Base-by-base conservation (phyloP, 1,140 invertebrate species). In the Drosophila bocqueti region DNA sequence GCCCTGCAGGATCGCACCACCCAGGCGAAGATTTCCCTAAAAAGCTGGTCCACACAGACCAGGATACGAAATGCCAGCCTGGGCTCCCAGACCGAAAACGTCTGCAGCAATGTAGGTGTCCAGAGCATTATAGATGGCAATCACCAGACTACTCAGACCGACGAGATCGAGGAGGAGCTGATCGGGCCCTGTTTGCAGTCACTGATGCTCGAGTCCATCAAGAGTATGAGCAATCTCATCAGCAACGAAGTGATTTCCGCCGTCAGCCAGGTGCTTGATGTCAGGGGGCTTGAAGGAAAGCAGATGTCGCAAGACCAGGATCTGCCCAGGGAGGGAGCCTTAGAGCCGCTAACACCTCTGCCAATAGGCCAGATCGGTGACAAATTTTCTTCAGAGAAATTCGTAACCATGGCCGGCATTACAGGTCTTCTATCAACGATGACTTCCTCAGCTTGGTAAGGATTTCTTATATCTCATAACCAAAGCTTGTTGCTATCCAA, bases 191-290 rank as follows among this genome's bases (percentile, higher is more conserved):
- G 34, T 16, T 6, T 77, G 1, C 26, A 59, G 13, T 11, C 57
- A 1, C 36, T 79, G 38, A 50, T 87, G 7, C 24, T 79, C 5
- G 16, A 24, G 0, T 62, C 63, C 1, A n/a, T 78, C 8, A 58
- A 18, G 9, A 15, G 24, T 4, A 74, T 79, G 11, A 68, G 24
- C 18, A 38, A 45, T 3, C 24, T 69, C 2, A 68, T 78, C 2
- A 50, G 68, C 38, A 29, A 15, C 40, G 57, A 57, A 18, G 50
- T 77, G 4, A 16, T 77, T 6, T 13, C 45, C 9, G 38, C 49
- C 4, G 21, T 78, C 10, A 78, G 76, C 24, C 49, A 77, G 24
- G 26, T 77, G n/a, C 11, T 38, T 10, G 74, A 78, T 9, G 4
- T 69, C 7, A 57, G 16, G 2, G 3, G 55, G 15, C 9, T 62